These are phyloP conservation scores for Sthenelais limicola DNA, from an alignment of 2,888 invertebrate species.

Conservation along the genomic window DNA sequence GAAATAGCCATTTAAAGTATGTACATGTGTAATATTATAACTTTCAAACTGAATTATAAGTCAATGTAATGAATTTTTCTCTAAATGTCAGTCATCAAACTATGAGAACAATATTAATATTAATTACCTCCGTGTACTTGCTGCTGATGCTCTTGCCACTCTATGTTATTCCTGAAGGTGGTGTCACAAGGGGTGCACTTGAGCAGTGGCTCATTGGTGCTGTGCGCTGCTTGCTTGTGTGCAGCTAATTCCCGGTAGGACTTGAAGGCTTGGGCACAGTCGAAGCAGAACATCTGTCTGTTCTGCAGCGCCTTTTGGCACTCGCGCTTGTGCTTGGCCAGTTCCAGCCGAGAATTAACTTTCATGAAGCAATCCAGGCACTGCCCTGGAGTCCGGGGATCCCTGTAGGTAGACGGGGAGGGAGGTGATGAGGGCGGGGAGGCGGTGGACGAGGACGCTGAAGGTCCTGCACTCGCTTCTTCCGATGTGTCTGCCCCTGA, in stretches of 20 bases:
- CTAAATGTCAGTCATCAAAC: too few species aligned
- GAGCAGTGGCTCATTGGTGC: neutral
- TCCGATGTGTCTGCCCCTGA: neutral
- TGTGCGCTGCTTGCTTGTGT: constrained; percentile 17
- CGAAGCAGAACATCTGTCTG: constrained; percentile 29
- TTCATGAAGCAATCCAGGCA: constrained; percentile 33
- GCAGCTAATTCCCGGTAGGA: constrained; percentile 1
- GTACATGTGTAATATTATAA: too few species aligned
- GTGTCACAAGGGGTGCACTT: neutral
- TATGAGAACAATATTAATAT: too few species aligned
- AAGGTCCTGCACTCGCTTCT: too few species aligned
- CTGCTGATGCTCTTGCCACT: neutral
- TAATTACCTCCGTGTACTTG: too few species aligned
- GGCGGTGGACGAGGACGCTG: too few species aligned
- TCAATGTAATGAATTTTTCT: too few species aligned
- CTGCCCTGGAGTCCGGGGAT: neutral
- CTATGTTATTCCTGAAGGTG: neutral
- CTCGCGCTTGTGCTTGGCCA: constrained; percentile 13
- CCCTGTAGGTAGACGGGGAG: neutral
- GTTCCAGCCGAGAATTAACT: constrained; percentile 12
- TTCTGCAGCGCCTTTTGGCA: constrained; percentile 21
- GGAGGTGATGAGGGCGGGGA: neutral
- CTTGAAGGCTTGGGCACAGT: neutral
- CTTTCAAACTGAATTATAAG: too few species aligned
- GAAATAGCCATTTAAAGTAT: too few species aligned